phyloP scores from a whole-genome alignment of 53 echinoderm and acorn worm species.

The Holothuria scabra region DNA sequence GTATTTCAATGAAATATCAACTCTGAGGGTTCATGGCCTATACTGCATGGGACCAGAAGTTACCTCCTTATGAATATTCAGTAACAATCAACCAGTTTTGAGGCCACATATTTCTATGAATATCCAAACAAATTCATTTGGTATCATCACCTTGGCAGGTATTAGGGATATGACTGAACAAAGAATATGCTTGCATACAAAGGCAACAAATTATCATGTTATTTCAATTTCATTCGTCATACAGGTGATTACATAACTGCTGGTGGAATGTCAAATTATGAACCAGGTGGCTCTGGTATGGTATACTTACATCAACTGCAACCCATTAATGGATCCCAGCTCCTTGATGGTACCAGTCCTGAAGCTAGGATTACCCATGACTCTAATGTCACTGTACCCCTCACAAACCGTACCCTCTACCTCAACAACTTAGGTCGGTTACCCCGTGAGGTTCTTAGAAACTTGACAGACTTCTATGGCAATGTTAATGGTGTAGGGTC shows the following conservation, averaged over 20 bases:
- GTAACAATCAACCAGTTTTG: no score
- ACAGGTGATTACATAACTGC: constrained; percentile 79
- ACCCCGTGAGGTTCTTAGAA: constrained; percentile 62
- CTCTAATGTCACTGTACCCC: constrained; percentile 84
- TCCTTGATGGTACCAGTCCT: constrained; percentile 85
- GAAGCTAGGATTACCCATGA: constrained; percentile 83
- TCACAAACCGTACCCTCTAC: constrained; percentile 88
- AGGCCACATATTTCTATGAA: no score
- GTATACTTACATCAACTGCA: constrained; percentile 89
- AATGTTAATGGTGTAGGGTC: constrained; percentile 56
- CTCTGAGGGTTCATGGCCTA: no score
- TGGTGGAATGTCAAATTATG: constrained; percentile 71
- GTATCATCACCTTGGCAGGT: no score
- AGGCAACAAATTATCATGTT: no score
- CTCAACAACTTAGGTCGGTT: constrained; percentile 86
- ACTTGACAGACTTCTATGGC: constrained; percentile 69
- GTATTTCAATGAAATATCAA: no score
- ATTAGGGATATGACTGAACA: no score
- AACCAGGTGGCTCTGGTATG: constrained; percentile 88
- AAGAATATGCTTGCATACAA: no score
- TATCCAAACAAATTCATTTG: no score
- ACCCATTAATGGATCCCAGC: constrained; percentile 67
- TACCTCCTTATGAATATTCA: no score
- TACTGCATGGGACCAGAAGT: no score
- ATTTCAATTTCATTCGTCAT: neutral